Percentiles rank a stretch among this genome's conserved stretches.
Evolutionary conservation across 1,140 invertebrate genomes (phyloP).

Genomic region (Leptestheria dahalacensis): DNA sequence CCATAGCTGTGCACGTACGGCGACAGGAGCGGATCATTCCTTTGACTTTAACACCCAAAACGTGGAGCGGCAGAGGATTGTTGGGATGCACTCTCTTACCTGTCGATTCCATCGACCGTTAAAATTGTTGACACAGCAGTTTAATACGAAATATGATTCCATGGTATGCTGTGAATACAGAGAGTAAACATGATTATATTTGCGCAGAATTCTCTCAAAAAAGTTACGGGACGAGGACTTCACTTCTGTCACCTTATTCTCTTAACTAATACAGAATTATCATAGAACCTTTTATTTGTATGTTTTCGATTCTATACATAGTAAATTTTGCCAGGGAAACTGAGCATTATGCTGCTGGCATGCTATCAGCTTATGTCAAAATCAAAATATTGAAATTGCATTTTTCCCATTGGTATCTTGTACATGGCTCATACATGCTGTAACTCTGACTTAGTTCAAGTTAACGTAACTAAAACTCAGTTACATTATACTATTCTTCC

Average conservation of each 20-base stretch:
- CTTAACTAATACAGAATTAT: too few species aligned
- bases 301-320: too few species aligned
- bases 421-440: background rate
- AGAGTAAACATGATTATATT: too few species aligned
- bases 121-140: too few species aligned
- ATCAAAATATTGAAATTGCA: background rate
- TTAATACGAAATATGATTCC: too few species aligned
- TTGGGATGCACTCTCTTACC: conserved; percentile 55
- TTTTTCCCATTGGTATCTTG: background rate
- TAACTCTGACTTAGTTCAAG: background rate
- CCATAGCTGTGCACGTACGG: conserved; percentile 42
- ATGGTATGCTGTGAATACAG: too few species aligned
- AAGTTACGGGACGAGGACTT: too few species aligned
- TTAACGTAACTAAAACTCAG: background rate
- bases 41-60: conserved; percentile 44
- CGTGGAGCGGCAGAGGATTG: conserved; percentile 55
- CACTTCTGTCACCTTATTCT: too few species aligned
- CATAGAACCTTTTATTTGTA: too few species aligned
- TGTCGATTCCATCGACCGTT: conserved; percentile 34
- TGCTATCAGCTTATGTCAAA: background rate
- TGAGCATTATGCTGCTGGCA: too few species aligned
- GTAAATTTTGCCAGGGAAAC: too few species aligned
- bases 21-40: conserved; percentile 34
- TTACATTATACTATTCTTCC: background rate
- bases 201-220: too few species aligned